Conservation (phyloP, 2,797 vertebrate species). For the Centroberyx gerrardi region DNA sequence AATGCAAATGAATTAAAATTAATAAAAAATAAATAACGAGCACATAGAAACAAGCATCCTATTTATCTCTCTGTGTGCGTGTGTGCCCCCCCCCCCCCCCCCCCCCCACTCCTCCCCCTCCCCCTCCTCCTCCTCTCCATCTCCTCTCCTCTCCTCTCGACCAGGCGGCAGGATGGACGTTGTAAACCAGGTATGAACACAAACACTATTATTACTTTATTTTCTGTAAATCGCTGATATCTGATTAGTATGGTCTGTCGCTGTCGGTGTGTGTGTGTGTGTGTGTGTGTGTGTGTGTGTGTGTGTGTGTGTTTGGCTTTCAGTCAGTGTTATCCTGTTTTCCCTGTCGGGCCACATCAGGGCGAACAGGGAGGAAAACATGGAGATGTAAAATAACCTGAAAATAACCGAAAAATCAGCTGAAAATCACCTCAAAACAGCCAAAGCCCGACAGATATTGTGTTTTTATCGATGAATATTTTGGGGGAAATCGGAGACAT, state of each 20-base stretch:
- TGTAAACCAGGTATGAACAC: conserved; percentile 72
- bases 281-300: conserved; percentile 2
- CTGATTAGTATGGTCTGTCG: too few species aligned
- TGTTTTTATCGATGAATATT: too few species aligned
- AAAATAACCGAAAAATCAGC: too few species aligned
- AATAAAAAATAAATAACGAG: conserved; percentile 15
- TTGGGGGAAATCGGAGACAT: too few species aligned
- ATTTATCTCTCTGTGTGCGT: too few species aligned
- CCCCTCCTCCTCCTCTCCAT: background rate
- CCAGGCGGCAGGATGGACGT: conserved; percentile 76
- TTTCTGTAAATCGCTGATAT: background rate
- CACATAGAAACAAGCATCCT: too few species aligned
- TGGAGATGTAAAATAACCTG: too few species aligned
- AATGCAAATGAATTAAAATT: background rate
- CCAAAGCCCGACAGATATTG: too few species aligned
- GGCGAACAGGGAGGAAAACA: too few species aligned
- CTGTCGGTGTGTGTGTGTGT: background rate
- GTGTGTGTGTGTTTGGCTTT: conserved; percentile 12
- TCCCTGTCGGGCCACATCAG: too few species aligned
- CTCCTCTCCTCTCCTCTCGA: conserved; percentile 2
- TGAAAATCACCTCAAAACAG: too few species aligned
- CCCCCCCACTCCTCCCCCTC: background rate
- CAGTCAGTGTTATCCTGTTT: too few species aligned
- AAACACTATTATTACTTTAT: background rate
- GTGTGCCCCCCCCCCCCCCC: background rate